Base-by-base conservation (phyloP, 64 coral and sea anemone genomes). In the Catalaphyllia jardinei region DNA sequence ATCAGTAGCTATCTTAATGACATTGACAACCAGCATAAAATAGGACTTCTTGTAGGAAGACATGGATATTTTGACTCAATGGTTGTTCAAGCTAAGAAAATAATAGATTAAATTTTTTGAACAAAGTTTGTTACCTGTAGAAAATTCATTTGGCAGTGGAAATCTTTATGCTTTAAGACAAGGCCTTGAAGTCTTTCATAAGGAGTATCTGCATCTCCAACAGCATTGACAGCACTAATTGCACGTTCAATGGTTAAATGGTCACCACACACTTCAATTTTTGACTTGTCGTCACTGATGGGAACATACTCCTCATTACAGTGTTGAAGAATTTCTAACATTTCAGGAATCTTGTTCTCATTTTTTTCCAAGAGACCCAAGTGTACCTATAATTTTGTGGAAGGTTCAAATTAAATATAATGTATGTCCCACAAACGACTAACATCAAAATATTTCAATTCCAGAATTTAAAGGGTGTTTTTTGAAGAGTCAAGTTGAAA, bases 101-200 rank as follows among this genome's bases (percentile, higher is more conserved):
- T 35, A 35, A 35, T 35, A 1, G 33, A 35, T 35, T 35, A 35
- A 35, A 35, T 1, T 35, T 35, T 35, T 35, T 35, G 33, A 35
- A 35, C 33, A 35, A 35, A 35, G 33, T 35, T 35, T 35, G 33
- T 75, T 29, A 88, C 86, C 86, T 88, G 86, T 11, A 88, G 86
- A 75, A 88, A 60, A 76, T 88, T 88, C n/a, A 88, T 88, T 63
- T 88, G 72, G 29, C 72, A 88, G 29, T 88, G 86, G 39, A 88
- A 88, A 27, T 75, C 86, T 76, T 88, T 72, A 20, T 75, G 71
- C 29, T 88, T 88, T 24, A 76, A 63, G 13, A 88, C 24, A 33
- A 88, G 28, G 25, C 86, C 86, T 61, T 88, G 29, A 29, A 88
- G 86, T 22, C 86, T 74, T 39, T 87, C 71, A 74, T 33, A 74